Conservation (phyloP, 1,140 invertebrate genomes). For the Lepidurus packardi region DNA sequence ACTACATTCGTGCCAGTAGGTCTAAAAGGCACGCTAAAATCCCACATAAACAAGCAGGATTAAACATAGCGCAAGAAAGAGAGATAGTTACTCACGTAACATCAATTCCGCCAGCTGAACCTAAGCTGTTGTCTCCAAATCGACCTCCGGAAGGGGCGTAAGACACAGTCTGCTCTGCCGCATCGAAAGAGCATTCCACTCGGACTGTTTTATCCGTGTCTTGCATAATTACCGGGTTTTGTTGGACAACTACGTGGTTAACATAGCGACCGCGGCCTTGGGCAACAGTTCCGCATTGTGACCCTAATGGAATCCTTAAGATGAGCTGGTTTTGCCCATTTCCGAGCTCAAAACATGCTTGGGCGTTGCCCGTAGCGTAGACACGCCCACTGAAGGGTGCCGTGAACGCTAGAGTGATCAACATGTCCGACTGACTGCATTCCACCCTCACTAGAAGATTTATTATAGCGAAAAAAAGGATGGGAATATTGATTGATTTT, state of each 20-base stretch:
- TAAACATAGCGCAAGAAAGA: neutral
- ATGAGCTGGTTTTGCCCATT: slow-evolving; percentile 47
- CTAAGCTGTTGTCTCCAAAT: slow-evolving; percentile 39
- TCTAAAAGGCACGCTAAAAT: slow-evolving; percentile 41
- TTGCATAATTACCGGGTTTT: slow-evolving; percentile 52
- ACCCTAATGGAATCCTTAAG: slow-evolving; percentile 48
- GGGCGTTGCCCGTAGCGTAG: slow-evolving; percentile 52
- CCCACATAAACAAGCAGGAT: neutral
- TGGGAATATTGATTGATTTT: neutral
- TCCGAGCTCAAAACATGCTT: slow-evolving; percentile 51
- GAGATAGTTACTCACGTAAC: slow-evolving; percentile 44
- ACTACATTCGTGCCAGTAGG: slow-evolving; percentile 46
- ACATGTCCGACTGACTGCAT: slow-evolving; percentile 51
- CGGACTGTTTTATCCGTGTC: slow-evolving; percentile 50
- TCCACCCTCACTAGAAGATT: slow-evolving; percentile 48
- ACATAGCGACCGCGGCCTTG: slow-evolving; percentile 48
- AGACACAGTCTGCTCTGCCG: slow-evolving; percentile 49
- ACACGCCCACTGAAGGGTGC: slow-evolving; percentile 49
- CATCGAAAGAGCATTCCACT: slow-evolving; percentile 51
- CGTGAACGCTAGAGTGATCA: slow-evolving; percentile 50
- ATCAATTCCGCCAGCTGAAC: slow-evolving; percentile 43
- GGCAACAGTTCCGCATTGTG: slow-evolving; percentile 49
- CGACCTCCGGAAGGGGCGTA: slow-evolving; percentile 43
- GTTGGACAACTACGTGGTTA: slow-evolving; percentile 52
- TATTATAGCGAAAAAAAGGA: neutral